Evolutionary conservation across 2,113 vertebrate species (phyloP).

Genomic region (Takifugu bimaculatus): DNA sequence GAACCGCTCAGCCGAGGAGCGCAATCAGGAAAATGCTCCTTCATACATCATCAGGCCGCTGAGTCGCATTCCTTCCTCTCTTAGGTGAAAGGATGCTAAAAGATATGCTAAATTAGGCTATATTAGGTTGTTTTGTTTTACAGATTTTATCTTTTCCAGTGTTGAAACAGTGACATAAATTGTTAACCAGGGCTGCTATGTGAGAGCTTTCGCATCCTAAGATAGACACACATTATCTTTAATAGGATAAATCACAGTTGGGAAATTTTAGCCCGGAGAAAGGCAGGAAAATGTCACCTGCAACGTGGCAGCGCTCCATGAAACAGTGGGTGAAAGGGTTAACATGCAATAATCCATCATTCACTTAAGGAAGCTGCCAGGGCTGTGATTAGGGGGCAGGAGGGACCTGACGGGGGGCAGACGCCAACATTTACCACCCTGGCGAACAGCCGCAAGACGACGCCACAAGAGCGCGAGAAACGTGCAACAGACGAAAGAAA

Average conservation of each 20-base stretch:
- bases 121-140: no score
- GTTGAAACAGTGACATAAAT: no score
- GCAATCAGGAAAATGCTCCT: not conserved
- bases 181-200: no score
- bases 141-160: no score
- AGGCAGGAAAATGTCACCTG: conserved; percentile 1
- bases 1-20: not conserved
- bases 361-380: conserved; percentile 53
- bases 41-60: no score
- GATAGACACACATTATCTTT: no score
- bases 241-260: not conserved
- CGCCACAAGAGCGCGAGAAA: not conserved
- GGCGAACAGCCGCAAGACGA: not conserved
- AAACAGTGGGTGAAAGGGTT: conserved; percentile 36
- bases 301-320: conserved; percentile 3
- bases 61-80: no score
- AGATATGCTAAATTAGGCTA: no score
- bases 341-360: conserved; percentile 61
- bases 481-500: not conserved
- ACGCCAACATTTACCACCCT: conserved; percentile 36
- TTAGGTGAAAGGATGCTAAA: no score
- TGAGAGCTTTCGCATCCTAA: no score
- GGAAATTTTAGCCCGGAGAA: not conserved
- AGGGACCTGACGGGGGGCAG: conserved; percentile 19
- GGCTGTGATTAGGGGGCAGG: conserved; percentile 41